Conservation (phyloP, 2,113 vertebrate species). For the Puntigrus tetrazona region DNA sequence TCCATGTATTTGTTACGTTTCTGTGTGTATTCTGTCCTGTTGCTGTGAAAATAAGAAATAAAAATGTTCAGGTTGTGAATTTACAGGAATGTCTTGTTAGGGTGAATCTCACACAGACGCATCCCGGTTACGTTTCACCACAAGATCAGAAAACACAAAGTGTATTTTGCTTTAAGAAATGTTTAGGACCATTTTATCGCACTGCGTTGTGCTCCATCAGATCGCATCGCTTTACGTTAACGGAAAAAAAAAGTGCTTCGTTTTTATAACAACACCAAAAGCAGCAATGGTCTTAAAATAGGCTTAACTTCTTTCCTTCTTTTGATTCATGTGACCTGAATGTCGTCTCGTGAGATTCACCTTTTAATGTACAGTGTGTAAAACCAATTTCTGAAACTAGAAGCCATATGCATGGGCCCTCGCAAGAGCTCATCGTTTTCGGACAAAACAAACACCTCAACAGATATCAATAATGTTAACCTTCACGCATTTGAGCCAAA, state of each 20-base stretch:
- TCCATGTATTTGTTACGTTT: slow-evolving; percentile 38
- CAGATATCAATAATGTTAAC: slow-evolving; percentile 8
- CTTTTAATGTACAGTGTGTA: slow-evolving; percentile 30
- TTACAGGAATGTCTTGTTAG: slow-evolving; percentile 17
- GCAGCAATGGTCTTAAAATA: background rate
- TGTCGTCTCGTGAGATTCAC: background rate
- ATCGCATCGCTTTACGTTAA: background rate
- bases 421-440: slow-evolving; percentile 30
- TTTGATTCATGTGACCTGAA: background rate
- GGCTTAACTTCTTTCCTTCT: background rate
- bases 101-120: background rate
- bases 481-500: slow-evolving; percentile 13
- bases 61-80: slow-evolving; percentile 16
- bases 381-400: slow-evolving; percentile 28
- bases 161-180: background rate
- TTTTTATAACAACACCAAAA: background rate
- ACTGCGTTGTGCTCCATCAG: background rate
- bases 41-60: background rate
- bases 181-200: background rate
- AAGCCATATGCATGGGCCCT: slow-evolving; percentile 53
- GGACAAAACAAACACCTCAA: slow-evolving; percentile 31
- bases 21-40: slow-evolving; percentile 24
- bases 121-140: background rate
- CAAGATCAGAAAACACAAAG: background rate
- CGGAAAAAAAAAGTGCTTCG: background rate